Base-by-base conservation (phyloP, 1,140 invertebrate species). In the Macrotrachela quadricornifera region DNA sequence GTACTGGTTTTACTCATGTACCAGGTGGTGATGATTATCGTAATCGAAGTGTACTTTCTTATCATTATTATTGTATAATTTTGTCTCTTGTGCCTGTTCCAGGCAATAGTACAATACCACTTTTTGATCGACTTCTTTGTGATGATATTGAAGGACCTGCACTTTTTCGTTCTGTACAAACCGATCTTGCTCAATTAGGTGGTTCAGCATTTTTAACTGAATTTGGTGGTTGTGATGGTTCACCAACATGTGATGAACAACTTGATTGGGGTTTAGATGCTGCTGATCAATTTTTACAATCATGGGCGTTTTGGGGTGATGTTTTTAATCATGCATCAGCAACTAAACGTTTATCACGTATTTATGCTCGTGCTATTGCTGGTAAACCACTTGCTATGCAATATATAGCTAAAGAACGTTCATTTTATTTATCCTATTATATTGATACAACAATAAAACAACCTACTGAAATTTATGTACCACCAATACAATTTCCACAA, bases 271-370 rank as follows among this genome's bases (percentile, higher is more conserved):
- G n/a, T n/a, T n/a, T n/a, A n/a, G 37, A 56, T 45, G 36, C 38
- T 46, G 52, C 59, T 21, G 60, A 63, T 46, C 46, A 57, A 17
- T 18, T 45, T 45, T 49, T 60, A 16, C 59, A 59, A 45, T 61
- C 61, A 15, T 63, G 61, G 61, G 59, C 58, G 9, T 63, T 62
- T 49, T 63, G 61, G 61, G 61, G 63, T 54, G 58, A n/a, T n/a
- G n/a, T n/a, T n/a, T n/a, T n/a, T n/a, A n/a, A n/a, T n/a, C n/a
- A n/a, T n/a, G n/a, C n/a, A n/a, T n/a, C n/a, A n/a, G n/a, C n/a
- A n/a, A n/a, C n/a, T n/a, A n/a, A n/a, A n/a, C n/a, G n/a, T n/a
- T n/a, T n/a, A n/a, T n/a, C n/a, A n/a, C n/a, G n/a, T n/a, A n/a
- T n/a, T n/a, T n/a, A n/a, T n/a, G n/a, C n/a, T n/a, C n/a, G n/a